Base-by-base conservation (phyloP, 2,113 vertebrate species). In the Leptobrachium leishanense region DNA sequence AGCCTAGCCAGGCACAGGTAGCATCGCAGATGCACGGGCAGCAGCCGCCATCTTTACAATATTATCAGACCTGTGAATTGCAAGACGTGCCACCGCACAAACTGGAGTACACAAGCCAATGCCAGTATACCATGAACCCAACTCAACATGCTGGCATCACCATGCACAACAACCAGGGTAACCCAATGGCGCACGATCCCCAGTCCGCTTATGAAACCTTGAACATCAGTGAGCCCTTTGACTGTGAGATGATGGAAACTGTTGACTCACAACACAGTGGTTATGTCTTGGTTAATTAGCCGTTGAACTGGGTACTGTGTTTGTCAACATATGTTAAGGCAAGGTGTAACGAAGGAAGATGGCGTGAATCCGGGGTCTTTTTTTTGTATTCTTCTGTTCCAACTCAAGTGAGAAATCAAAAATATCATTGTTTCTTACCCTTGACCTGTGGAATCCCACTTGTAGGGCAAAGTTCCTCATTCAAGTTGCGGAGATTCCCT, bases 181-280 rank as follows among this genome's bases (percentile, higher is more conserved):
- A 90, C 86, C 78, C 87, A 0, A 86, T 77, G 7, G 2, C 87
- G 0, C 85, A 83, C 0, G 91, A 88, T 11, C 6, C 86, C 0
- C 75, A 85, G 63, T 76, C 91, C 1, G 68, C 82, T 83, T 95
- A 94, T 0, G 92, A 94, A 15, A 13, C 92, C 0, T 85, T 96
- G 43, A 71, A 89, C 12, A 91, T 96, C 40, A 75, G 91, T 0
- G 94, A 97, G n/a, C 94, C 97, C 78, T 93, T 96, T 65, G 98
- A 98, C 72, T 95, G 95, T 53, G 98, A 99, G 86, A 98, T 99
- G 97, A 96, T 98, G 94, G 98, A 99, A 86, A 96, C 96, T 0
- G 96, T 98, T 82, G 98, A 99, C 88, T 94, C 96, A 0, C 97
- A 98, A 88, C 96, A 97, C 63, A 75, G 88, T 0, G 98, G 97